Evolutionary conservation across 1,140 invertebrate species (phyloP).

Genomic region (Drosophila kanapiae): DNA sequence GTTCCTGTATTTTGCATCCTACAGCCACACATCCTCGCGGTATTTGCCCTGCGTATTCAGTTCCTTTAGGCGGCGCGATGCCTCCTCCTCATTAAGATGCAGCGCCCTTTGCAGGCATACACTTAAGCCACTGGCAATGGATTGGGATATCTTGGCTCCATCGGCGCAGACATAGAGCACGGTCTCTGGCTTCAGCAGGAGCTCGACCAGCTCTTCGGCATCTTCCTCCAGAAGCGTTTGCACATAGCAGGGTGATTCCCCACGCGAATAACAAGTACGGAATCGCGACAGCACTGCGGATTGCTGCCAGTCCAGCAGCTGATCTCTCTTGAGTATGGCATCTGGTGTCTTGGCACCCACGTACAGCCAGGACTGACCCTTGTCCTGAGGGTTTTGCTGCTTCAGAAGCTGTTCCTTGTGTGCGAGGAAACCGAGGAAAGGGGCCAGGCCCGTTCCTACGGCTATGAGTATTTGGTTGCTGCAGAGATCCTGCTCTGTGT

Average conservation of each 20-base stretch:
- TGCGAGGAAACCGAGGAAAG: constrained; percentile 90
- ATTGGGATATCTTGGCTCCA: constrained; percentile 90
- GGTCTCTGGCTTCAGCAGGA: constrained; percentile 86
- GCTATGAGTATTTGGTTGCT: constrained; percentile 91
- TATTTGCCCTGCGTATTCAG: constrained; percentile 86
- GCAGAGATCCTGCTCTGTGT: constrained; percentile 85
- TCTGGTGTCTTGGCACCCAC: constrained; percentile 91
- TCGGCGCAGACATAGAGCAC: constrained; percentile 92
- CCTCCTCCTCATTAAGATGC: constrained; percentile 80
- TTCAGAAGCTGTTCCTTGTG: constrained; percentile 85
- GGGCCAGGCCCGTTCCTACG: constrained; percentile 93
- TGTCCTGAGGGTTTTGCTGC: constrained; percentile 42
- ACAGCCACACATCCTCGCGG: constrained; percentile 87
- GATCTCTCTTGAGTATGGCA: constrained; percentile 84
- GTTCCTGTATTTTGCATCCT: background rate
- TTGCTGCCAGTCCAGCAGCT: constrained; percentile 83
- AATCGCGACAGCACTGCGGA: constrained; percentile 86
- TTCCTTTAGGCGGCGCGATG: constrained; percentile 82
- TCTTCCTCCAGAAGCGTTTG: constrained; percentile 88
- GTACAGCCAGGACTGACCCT: constrained; percentile 88
- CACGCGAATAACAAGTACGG: constrained; percentile 88
- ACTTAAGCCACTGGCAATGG: constrained; percentile 88
- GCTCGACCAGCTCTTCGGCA: constrained; percentile 86
- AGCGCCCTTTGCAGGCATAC: constrained; percentile 86
- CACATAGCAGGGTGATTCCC: constrained; percentile 86